Evolutionary conservation across 2,113 vertebrate genomes (phyloP), one percentile per base, ranked within the genome.

Genomic region (Trematomus loennbergii): DNA sequence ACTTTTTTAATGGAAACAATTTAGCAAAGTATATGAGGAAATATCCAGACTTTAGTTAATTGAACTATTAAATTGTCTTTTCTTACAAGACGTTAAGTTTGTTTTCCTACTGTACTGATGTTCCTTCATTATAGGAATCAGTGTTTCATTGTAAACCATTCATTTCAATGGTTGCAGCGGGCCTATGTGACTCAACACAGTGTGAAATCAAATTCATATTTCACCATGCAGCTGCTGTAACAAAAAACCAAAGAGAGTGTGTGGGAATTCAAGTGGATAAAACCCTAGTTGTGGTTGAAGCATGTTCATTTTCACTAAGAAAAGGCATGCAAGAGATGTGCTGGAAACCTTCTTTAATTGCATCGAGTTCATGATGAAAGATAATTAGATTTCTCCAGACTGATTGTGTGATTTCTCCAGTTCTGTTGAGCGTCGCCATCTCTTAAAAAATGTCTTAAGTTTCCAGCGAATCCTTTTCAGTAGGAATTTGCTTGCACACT

Each of bases 401-500:
- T 67, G 59, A 81, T 71, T 68, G 64, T n/a, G 1, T 46, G 66
- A 78, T 48, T 73, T 40, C 36, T 18, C 43, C 33, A 13, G 17
- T 5, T 13, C 5, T 45, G 13, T 18, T 3, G n/a, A 50, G n/a
- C 29, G 16, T 75, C 62, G 54, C 65, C n/a, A 12, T 78, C 60
- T 68, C 66, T 58, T 54, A 25, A 61, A 40, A 8, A 52, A 65
- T 60, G 54, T 63, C 12, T 40, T 0, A 77, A 72, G 50, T 87
- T 88, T 84, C 66, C 80, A 88, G 76, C 67, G 84, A 84, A 82
- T 73, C 43, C 60, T 75, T 84, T 83, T 79, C 55, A 59, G 54
- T 61, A 17, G 54, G 83, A 65, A 81, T 85, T 74, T 77, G 66
- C 75, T 72, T 36, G 72, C 81, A 81, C 62, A 29, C 62, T 53